Conservation (phyloP, 2,113 vertebrate species). For the Elephantulus edwardii region DNA sequence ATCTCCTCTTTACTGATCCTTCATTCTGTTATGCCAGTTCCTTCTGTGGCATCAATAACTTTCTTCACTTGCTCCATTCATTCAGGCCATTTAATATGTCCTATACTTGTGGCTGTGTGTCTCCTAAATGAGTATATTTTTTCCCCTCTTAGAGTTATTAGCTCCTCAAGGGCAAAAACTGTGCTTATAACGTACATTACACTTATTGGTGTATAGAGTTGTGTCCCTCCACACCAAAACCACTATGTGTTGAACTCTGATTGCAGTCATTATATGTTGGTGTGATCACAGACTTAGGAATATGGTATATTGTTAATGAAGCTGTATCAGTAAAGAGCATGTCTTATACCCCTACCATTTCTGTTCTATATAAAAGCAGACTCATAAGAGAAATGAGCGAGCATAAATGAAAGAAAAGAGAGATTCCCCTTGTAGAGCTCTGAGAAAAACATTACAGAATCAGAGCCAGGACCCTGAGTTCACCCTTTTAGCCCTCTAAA, state of each 20-base stretch:
- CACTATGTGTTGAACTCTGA: not conserved
- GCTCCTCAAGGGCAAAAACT: not conserved
- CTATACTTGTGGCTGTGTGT: fast-evolving
- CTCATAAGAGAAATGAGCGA: not conserved
- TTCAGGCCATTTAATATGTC: not conserved
- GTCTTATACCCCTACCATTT: not conserved
- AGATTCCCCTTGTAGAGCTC: not conserved
- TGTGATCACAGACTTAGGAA: not conserved
- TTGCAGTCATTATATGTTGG: not conserved
- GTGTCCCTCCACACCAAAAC: not conserved
- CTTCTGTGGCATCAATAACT: fast-evolving
- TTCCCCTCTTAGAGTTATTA: not conserved
- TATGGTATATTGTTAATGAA: not conserved
- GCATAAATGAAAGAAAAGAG: not conserved
- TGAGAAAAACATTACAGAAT: not conserved
- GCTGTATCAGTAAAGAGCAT: not conserved
- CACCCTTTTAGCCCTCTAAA: not conserved
- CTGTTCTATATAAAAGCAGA: not conserved
- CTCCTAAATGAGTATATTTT: not conserved
- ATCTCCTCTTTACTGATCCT: not conserved
- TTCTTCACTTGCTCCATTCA: not conserved
- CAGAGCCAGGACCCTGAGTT: not conserved
- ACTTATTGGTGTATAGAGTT: not conserved
- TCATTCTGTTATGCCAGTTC: not conserved
- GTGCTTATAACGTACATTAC: not conserved